phyloP scores from a whole-genome alignment of 1,140 invertebrate species.

The Drosophila baimaii region DNA sequence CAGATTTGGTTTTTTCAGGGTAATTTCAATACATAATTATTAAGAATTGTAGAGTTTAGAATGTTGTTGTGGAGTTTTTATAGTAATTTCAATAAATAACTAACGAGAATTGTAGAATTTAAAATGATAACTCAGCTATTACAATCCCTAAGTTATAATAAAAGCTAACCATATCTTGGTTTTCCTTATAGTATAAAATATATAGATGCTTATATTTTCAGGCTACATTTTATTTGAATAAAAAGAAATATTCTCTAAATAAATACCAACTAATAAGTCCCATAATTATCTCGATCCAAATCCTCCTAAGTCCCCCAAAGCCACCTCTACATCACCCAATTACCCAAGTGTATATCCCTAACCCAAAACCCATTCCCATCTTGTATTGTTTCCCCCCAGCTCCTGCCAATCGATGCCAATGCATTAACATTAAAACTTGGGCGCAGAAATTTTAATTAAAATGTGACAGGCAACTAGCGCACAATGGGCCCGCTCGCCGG shows the following conservation, averaged over 20 bases:
- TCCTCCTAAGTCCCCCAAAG: neutral
- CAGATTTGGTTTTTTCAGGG: too few relatives aligned
- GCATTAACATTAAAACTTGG: conserved; percentile 73
- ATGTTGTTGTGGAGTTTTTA: too few relatives aligned
- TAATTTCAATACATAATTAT: too few relatives aligned
- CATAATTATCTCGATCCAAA: neutral
- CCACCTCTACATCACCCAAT: neutral
- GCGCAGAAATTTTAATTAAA: conserved; percentile 74
- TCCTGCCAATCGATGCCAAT: conserved; percentile 58
- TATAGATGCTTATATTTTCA: neutral
- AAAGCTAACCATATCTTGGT: neutral
- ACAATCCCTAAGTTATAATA: too few relatives aligned
- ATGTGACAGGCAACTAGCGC: conserved; percentile 68
- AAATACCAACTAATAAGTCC: neutral
- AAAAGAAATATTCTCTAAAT: neutral
- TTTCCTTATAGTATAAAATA: too few relatives aligned
- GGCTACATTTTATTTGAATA: neutral
- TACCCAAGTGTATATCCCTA: neutral
- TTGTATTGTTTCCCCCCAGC: conserved; percentile 35
- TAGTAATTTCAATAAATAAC: too few relatives aligned
- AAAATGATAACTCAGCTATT: neutral
- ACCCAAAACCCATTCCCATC: neutral
- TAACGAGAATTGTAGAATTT: too few relatives aligned
- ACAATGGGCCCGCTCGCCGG: conserved; percentile 54
- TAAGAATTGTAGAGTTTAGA: too few relatives aligned